phyloP scores from a whole-genome alignment of 2,113 vertebrate species.

The Micronisus gabar region DNA sequence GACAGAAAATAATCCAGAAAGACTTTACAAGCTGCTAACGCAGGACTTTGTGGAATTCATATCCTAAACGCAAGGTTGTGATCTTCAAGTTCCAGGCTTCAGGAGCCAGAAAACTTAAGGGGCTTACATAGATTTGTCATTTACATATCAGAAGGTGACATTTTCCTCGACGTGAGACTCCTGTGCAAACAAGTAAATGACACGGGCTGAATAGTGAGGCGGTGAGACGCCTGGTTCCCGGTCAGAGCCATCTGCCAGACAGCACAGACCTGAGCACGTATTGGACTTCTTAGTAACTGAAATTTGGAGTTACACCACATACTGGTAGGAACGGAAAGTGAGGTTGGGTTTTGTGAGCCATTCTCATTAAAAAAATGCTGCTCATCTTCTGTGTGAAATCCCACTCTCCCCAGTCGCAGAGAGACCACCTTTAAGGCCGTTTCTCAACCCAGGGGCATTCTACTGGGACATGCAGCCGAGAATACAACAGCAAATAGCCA shows the following conservation, averaged over 20 bases:
- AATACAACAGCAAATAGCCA: not conserved
- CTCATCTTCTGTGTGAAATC: not conserved
- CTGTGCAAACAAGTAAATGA: not conserved
- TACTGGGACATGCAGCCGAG: not conserved
- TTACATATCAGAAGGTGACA: rapidly evolving
- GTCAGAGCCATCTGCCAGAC: not conserved
- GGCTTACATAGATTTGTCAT: not conserved
- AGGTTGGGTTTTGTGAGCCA: not conserved
- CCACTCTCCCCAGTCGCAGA: not conserved
- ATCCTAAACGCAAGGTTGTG: not conserved
- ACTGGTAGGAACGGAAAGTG: not conserved
- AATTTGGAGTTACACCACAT: not conserved
- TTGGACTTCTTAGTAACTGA: not conserved
- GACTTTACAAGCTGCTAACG: not conserved
- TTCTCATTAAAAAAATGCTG: not conserved
- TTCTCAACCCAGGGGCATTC: not conserved
- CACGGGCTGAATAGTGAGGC: not conserved
- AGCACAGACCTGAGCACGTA: not conserved
- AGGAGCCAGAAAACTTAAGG: not conserved
- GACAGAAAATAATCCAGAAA: not conserved
- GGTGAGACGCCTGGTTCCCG: not conserved
- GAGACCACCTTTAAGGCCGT: not conserved
- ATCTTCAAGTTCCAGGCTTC: not conserved
- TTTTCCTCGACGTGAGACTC: not conserved
- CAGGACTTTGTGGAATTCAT: not conserved